These are phyloP conservation scores for Artibeus lituratus DNA, from an alignment of 2,797 vertebrate genomes.

Conservation along the genomic window DNA sequence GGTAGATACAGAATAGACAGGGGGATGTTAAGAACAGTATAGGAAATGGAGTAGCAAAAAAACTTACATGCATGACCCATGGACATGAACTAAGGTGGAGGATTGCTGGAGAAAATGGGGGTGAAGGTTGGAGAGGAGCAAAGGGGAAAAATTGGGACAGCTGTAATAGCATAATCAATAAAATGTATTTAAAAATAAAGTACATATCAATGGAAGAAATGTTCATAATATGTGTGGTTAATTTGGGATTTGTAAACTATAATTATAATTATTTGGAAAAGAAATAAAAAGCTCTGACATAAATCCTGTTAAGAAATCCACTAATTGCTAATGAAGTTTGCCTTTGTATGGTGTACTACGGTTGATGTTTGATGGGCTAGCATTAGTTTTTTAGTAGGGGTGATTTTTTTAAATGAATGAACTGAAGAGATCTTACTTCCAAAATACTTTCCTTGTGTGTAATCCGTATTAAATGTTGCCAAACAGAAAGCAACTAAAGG, in stretches of 20 bases:
- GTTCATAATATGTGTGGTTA: neutral
- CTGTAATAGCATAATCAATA: neutral
- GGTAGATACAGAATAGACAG: too few species aligned
- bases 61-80: neutral
- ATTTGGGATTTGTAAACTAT: neutral
- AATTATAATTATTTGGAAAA: constrained; percentile 1
- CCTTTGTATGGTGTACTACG: neutral
- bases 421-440: neutral
- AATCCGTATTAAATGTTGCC: neutral
- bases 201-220: neutral
- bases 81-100: neutral
- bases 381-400: neutral
- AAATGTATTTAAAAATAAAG: neutral
- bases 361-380: neutral
- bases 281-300: neutral
- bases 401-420: neutral
- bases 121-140: neutral
- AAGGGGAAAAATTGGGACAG: neutral
- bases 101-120: neutral
- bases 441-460: neutral
- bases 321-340: neutral
- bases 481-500: neutral
- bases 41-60: neutral
- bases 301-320: neutral
- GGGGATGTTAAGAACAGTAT: neutral